These are phyloP conservation scores for Rhagium mordax DNA, from an alignment of 2,888 invertebrate genomes.

Conservation along the genomic window DNA sequence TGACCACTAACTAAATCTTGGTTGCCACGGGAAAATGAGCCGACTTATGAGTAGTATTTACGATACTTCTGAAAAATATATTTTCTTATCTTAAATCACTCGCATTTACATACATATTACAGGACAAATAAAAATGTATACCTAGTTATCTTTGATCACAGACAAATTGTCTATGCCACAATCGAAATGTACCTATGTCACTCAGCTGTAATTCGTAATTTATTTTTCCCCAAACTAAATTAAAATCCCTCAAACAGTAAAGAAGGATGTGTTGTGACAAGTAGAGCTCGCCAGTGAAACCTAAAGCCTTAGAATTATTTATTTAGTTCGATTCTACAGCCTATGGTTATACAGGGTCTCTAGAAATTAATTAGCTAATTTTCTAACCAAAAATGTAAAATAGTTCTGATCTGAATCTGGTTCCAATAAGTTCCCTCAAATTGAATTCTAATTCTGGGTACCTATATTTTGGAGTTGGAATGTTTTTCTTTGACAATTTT, in stretches of 20 bases:
- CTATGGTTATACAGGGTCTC: neutral
- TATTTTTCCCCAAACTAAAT: neutral
- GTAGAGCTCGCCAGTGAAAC: neutral
- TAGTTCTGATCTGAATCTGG: too few relatives aligned
- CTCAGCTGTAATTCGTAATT: neutral
- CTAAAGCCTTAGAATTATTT: neutral
- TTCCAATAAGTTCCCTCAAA: too few relatives aligned
- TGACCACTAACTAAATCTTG: neutral
- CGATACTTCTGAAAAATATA: neutral
- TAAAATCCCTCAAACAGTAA: too few relatives aligned
- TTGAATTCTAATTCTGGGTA: too few relatives aligned
- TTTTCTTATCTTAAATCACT: neutral
- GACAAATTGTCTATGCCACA: too few relatives aligned
- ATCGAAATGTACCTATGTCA: neutral
- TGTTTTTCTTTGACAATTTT: neutral
- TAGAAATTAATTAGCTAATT: neutral
- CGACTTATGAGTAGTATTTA: neutral
- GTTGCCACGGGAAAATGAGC: neutral
- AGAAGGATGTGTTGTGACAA: neutral
- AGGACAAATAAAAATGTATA: neutral
- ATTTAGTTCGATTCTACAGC: neutral
- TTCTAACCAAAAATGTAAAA: neutral
- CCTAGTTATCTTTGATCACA: too few relatives aligned
- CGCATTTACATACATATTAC: neutral
- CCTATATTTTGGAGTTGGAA: too few relatives aligned